Evolutionary conservation across 2,113 vertebrate species (phyloP).

Genomic region (Indicator maculatus): DNA sequence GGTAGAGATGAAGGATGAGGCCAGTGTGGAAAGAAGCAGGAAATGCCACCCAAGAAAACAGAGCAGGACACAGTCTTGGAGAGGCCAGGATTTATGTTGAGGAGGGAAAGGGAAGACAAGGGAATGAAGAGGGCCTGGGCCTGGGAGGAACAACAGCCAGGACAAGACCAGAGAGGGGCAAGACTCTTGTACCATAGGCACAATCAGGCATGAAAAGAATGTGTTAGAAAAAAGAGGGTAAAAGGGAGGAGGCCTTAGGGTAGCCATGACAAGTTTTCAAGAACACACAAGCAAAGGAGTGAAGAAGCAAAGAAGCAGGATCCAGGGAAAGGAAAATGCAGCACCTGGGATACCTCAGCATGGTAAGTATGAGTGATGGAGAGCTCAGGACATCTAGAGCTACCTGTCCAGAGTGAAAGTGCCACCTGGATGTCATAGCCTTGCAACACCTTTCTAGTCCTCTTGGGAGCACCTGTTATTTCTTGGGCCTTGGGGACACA

Average conservation of each 20-base stretch:
- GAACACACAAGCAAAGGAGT: not conserved
- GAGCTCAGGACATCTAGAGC: not conserved
- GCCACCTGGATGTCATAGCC: not conserved
- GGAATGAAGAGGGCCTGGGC: not conserved
- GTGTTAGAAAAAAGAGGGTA: not conserved
- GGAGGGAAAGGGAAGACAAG: not conserved
- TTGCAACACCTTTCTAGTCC: not conserved
- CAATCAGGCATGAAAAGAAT: not conserved
- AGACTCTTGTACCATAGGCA: not conserved
- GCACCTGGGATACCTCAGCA: not conserved
- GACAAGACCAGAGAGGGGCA: not conserved
- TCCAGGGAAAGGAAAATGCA: not conserved
- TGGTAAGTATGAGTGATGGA: not conserved
- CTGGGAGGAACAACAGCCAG: not conserved
- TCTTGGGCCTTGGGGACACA: not conserved
- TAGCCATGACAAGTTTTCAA: not conserved
- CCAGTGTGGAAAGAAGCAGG: not conserved
- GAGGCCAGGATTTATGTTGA: not conserved
- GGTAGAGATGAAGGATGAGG: not conserved
- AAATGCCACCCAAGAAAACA: not conserved
- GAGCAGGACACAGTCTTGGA: not conserved
- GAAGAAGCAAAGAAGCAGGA: not conserved
- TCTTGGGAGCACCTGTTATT: not conserved
- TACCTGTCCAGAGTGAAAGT: not conserved
- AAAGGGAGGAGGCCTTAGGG: not conserved